phyloP scores from a whole-genome alignment of 2,797 vertebrate species.

The Sebastes diaconus region DNA sequence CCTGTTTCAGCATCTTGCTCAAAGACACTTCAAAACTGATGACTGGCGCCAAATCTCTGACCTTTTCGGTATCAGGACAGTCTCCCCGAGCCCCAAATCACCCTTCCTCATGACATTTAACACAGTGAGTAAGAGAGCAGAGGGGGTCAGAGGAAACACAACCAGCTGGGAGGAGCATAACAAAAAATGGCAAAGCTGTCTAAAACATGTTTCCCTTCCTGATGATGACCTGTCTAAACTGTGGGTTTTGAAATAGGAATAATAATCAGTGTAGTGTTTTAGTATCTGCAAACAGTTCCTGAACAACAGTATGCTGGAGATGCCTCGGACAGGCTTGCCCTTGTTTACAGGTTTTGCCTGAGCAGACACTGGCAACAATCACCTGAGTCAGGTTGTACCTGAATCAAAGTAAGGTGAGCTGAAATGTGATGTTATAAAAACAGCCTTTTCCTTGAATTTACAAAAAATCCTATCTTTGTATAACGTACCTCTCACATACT shows the following conservation, averaged over 20 bases:
- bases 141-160: constrained; percentile 51
- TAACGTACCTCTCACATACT: not conserved
- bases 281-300: not conserved
- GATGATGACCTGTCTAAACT: constrained; percentile 10
- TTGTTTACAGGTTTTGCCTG: not conserved
- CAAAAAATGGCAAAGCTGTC: constrained; percentile 50
- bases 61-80: constrained; percentile 70
- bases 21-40: constrained; percentile 62
- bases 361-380: not conserved
- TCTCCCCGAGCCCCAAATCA: constrained; percentile 64
- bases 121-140: constrained; percentile 64
- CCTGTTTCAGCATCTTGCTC: constrained; percentile 47
- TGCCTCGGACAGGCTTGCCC: not conserved
- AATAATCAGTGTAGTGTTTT: not conserved
- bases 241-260: not conserved
- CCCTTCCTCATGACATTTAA: constrained; percentile 72
- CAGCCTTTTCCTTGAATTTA: not conserved
- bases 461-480: not conserved
- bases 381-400: not conserved
- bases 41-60: constrained; percentile 67
- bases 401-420: not conserved
- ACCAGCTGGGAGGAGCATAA: constrained; percentile 48
- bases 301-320: not conserved
- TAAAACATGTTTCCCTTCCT: constrained; percentile 26
- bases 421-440: not conserved